A percentile compares a stretch with the other conserved stretches of the same genome.
phyloP scores from a whole-genome alignment of 1,140 invertebrate species.

The Oscheius sp. region DNA sequence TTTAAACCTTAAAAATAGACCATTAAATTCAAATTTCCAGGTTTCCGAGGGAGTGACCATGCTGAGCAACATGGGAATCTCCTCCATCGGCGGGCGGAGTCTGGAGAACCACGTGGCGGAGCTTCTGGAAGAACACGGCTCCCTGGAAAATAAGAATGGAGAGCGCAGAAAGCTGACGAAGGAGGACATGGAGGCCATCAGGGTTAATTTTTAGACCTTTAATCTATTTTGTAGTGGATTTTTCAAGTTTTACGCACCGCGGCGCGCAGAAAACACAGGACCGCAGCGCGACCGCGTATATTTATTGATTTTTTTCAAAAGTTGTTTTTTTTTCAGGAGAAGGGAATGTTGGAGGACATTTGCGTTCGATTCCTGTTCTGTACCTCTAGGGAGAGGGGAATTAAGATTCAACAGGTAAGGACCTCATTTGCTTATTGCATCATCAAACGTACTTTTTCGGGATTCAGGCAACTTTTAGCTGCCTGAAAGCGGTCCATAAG shows the following conservation, averaged over 20 bases:
- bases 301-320: neutral
- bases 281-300: too few relatives aligned
- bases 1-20: neutral
- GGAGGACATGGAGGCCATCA: neutral
- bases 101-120: neutral
- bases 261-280: neutral
- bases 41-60: neutral
- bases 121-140: neutral
- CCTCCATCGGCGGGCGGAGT: neutral
- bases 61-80: neutral
- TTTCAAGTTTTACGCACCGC: neutral
- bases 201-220: neutral
- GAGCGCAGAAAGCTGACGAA: neutral
- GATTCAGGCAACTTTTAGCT: too few relatives aligned
- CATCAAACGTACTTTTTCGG: too few relatives aligned
- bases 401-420: neutral
- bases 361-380: neutral
- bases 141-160: neutral
- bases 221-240: neutral
- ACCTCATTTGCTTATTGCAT: too few relatives aligned
- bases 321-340: neutral
- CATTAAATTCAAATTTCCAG: conserved; percentile 1
- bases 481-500: too few relatives aligned
- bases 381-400: neutral
- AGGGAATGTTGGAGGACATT: neutral